Conservation (phyloP, 2,888 invertebrate genomes). For the Trichogramma evanescens region DNA sequence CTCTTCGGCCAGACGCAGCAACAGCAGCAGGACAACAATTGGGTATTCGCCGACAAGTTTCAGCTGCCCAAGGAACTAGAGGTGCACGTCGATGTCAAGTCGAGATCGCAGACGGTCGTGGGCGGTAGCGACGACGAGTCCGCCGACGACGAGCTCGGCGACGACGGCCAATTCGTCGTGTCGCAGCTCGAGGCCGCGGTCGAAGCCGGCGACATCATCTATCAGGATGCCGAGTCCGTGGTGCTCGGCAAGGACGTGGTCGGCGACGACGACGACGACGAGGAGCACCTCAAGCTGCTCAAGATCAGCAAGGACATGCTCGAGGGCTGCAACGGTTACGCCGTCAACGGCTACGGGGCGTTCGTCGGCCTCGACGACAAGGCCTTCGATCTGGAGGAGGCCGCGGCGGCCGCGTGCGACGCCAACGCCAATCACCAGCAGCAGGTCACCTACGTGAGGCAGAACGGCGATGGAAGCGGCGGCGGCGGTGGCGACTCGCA, state of each 20-base stretch:
- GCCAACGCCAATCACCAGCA: constrained; percentile 15
- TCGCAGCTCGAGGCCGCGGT: constrained; percentile 19
- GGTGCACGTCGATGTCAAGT: constrained; percentile 11
- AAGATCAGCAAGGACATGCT: constrained; percentile 22
- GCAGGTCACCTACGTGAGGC: constrained; percentile 20
- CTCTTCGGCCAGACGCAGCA: constrained; percentile 15
- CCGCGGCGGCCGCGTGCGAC: constrained; percentile 8
- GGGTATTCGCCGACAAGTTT: constrained; percentile 16
- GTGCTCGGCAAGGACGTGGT: neutral
- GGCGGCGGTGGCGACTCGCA: neutral
- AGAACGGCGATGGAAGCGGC: constrained; percentile 9
- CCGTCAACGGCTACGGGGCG: constrained; percentile 17
- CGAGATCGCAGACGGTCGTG: neutral
- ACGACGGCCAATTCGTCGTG: constrained; percentile 21
- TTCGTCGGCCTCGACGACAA: constrained; percentile 10
- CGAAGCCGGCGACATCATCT: constrained; percentile 15
- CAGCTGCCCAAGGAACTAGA: constrained; percentile 5
- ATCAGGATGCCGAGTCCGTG: constrained; percentile 11
- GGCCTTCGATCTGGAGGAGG: constrained; percentile 19
- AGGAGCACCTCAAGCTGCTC: constrained; percentile 21
- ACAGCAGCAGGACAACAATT: constrained; percentile 13
- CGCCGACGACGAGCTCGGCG: constrained; percentile 2
- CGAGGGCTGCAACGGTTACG: constrained; percentile 16
- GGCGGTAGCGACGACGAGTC: constrained; percentile 14
- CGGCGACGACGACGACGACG: constrained; percentile 9